Conservation (phyloP, 2,113 vertebrate genomes). For the Brachyistius frenatus region DNA sequence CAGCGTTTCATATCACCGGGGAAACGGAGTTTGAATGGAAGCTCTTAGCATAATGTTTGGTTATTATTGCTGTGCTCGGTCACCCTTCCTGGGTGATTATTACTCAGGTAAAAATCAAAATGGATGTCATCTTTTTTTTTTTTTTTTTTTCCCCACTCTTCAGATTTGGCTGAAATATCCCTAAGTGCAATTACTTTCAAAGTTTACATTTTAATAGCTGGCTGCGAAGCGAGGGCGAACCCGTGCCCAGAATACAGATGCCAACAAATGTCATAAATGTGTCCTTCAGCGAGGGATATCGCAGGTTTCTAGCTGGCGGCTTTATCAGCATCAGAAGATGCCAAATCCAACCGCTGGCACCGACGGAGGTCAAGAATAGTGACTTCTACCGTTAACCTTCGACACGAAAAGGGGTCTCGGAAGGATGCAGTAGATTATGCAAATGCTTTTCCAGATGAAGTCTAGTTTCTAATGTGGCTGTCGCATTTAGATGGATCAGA, state of each 20-base stretch:
- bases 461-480: background rate
- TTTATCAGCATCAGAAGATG: constrained; percentile 50
- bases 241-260: constrained; percentile 65
- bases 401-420: background rate
- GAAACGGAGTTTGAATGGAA: constrained; percentile 72
- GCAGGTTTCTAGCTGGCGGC: constrained; percentile 32
- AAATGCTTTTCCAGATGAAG: background rate
- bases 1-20: constrained; percentile 63
- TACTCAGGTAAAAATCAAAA: constrained; percentile 79
- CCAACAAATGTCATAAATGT: constrained; percentile 61
- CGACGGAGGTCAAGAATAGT: background rate
- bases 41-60: constrained; percentile 79
- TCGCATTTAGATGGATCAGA: background rate
- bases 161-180: constrained; percentile 70
- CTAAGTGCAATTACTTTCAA: constrained; percentile 77
- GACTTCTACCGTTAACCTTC: constrained; percentile 1
- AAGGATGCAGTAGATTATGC: background rate
- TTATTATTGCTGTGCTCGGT: constrained; percentile 76
- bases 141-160: constrained; percentile 11
- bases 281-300: constrained; percentile 66
- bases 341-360: constrained; percentile 8
- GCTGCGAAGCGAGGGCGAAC: constrained; percentile 59
- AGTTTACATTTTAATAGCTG: constrained; percentile 78
- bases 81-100: constrained; percentile 74
- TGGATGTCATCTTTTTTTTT: constrained; percentile 54